Evolutionary conservation across 2,797 vertebrate genomes (phyloP).

Genomic region (Acipenser transmontanus): DNA sequence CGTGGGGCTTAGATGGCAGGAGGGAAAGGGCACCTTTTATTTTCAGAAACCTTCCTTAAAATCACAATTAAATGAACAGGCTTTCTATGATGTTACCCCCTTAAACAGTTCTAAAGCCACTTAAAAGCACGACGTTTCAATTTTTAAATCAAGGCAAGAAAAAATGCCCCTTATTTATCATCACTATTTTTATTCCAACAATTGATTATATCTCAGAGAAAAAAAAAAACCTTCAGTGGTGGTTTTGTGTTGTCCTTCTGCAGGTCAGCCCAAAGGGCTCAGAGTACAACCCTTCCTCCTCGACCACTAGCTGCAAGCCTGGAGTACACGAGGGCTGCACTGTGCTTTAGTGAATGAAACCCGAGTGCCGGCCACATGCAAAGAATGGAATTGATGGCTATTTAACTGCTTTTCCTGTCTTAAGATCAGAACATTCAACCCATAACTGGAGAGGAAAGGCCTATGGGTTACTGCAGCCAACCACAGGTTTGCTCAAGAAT

Average conservation of each 20-base stretch:
- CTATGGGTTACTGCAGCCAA: conserved; percentile 34
- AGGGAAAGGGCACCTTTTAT: too few relatives aligned
- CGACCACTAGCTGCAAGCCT: conserved; percentile 24
- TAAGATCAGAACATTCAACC: conserved; percentile 37
- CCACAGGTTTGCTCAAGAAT: conserved; percentile 36
- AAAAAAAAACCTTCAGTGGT: conserved; percentile 22
- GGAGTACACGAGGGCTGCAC: conserved; percentile 23
- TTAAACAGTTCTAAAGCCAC: too few relatives aligned
- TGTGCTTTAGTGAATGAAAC: conserved; percentile 31
- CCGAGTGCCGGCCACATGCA: conserved; percentile 31
- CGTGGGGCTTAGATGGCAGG: too few relatives aligned
- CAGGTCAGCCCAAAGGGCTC: conserved; percentile 17
- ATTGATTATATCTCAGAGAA: neutral
- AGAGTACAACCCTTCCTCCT: conserved; percentile 17
- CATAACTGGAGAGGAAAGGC: conserved; percentile 36
- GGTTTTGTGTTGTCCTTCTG: conserved; percentile 24
- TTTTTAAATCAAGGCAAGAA: neutral
- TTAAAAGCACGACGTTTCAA: too few relatives aligned
- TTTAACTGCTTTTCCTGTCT: conserved; percentile 45
- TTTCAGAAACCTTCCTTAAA: too few relatives aligned
- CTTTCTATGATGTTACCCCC: too few relatives aligned
- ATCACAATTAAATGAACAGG: too few relatives aligned
- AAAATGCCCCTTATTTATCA: neutral
- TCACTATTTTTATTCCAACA: neutral
- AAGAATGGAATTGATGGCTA: conserved; percentile 40